Evolutionary conservation across 2,888 invertebrate species (phyloP).

Genomic region (Gandaritis pyraliata): DNA sequence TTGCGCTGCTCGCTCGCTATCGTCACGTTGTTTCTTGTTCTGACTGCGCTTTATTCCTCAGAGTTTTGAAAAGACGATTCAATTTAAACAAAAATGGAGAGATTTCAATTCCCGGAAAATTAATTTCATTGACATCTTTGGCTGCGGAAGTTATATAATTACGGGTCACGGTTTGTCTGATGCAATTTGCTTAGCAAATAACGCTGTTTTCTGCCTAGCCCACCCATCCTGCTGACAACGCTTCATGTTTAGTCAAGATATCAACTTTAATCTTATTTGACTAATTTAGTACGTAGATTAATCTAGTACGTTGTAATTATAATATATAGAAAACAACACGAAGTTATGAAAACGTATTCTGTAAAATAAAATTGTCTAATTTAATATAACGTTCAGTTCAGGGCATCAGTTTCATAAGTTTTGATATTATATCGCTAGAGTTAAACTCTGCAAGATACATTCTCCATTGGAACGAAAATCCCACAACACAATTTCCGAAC

Average conservation of each 20-base stretch:
- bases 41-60: constrained; percentile 38
- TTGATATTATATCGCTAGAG: background rate
- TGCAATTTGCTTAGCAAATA: constrained; percentile 72
- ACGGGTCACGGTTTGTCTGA: constrained; percentile 65
- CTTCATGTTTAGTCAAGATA: constrained; percentile 25
- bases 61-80: constrained; percentile 28
- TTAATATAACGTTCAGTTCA: no score
- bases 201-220: constrained; percentile 59
- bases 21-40: constrained; percentile 53
- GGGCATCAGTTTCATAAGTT: background rate
- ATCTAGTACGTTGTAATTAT: no score
- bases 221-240: constrained; percentile 36
- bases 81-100: constrained; percentile 26
- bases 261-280: constrained; percentile 26
- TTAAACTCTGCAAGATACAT: background rate
- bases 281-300: constrained; percentile 19
- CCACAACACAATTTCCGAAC: background rate
- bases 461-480: background rate
- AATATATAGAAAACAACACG: no score
- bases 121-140: constrained; percentile 47
- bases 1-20: constrained; percentile 50
- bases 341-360: no score
- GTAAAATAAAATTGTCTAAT: no score
- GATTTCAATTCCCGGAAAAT: constrained; percentile 38
- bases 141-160: constrained; percentile 56